Conservation (phyloP, 2,113 vertebrate species). For the Melozone crissalis region DNA sequence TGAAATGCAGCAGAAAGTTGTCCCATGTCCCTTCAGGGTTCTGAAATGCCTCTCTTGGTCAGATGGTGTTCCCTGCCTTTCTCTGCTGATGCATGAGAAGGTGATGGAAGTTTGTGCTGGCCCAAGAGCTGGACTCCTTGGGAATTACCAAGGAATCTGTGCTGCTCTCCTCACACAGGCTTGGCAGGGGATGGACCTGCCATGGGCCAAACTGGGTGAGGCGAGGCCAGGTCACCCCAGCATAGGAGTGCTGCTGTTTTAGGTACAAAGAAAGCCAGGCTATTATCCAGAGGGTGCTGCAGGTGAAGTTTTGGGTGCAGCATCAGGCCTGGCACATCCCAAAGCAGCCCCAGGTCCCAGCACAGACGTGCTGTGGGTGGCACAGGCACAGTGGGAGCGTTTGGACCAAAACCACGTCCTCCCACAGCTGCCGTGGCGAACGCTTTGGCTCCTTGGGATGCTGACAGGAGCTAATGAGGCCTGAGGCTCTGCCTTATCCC, state of each 20-base stretch:
- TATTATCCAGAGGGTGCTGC: not conserved
- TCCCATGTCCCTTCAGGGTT: not conserved
- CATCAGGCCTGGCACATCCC: not conserved
- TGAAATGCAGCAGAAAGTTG: not conserved
- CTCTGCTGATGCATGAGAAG: not conserved
- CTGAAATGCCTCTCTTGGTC: not conserved
- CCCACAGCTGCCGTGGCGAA: not conserved
- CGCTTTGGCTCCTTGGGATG: not conserved
- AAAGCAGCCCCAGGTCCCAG: not conserved
- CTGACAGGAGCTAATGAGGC: not conserved
- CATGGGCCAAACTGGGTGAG: accelerated
- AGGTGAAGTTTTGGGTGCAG: not conserved
- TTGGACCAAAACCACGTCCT: not conserved
- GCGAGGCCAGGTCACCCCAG: not conserved
- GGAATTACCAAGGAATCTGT: not conserved
- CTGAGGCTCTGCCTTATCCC: not conserved
- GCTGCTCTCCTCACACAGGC: not conserved
- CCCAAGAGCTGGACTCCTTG: accelerated
- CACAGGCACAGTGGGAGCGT: accelerated
- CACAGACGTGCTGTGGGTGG: not conserved
- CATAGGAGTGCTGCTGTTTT: not conserved
- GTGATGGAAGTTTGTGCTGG: not conserved
- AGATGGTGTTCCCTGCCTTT: not conserved
- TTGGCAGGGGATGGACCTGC: not conserved
- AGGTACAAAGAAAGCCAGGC: not conserved